phyloP scores from a whole-genome alignment of 2,113 vertebrate genomes.

The Anoura caudifer region DNA sequence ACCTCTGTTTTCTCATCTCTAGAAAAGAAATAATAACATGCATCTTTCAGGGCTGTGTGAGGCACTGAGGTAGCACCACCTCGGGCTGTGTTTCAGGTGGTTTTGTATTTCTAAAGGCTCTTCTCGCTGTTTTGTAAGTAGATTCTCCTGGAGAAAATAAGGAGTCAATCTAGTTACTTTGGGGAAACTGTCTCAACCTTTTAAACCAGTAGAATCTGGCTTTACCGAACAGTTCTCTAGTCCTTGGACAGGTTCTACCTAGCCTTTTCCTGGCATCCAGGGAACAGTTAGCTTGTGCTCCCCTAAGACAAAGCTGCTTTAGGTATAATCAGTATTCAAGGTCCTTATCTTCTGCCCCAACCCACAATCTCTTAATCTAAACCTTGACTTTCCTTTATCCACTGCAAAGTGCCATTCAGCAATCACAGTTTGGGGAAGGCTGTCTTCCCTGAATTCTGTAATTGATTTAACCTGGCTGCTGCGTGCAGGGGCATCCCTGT shows the following conservation, averaged over 20 bases:
- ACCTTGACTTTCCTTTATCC: not conserved
- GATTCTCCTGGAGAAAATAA: not conserved
- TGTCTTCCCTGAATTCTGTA: not conserved
- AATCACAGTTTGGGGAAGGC: not conserved
- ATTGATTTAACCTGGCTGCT: not conserved
- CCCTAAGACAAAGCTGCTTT: not conserved
- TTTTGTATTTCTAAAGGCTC: too few relatives aligned
- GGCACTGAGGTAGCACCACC: rapidly evolving
- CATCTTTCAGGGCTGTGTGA: not conserved
- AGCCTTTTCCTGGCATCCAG: not conserved
- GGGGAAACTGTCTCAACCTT: not conserved
- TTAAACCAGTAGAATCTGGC: not conserved
- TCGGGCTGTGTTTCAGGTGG: not conserved
- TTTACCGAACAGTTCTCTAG: not conserved
- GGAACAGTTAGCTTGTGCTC: not conserved
- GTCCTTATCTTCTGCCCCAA: not conserved
- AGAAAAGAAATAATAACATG: too few relatives aligned
- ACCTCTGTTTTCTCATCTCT: not conserved
- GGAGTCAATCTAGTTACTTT: not conserved
- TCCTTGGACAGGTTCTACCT: not conserved
- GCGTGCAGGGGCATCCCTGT: not conserved
- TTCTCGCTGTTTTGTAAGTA: not conserved
- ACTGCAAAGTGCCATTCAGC: not conserved
- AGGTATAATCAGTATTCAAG: too few relatives aligned
- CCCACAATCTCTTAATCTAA: not conserved